These are phyloP conservation scores for Sinonovacula constricta DNA, from an alignment of 1,140 invertebrate genomes.

Conservation along the genomic window DNA sequence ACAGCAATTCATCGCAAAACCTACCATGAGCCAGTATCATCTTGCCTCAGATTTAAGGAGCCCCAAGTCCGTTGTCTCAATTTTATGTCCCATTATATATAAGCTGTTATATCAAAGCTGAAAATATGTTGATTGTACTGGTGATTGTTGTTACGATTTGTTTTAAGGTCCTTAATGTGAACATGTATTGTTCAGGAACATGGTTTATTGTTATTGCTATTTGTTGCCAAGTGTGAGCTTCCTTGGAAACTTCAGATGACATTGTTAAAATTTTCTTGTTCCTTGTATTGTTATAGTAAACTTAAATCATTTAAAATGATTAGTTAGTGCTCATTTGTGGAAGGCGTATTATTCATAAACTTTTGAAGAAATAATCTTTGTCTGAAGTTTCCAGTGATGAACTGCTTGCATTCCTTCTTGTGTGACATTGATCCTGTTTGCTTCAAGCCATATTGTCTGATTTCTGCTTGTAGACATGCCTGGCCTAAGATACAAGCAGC, in stretches of 20 bases:
- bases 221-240: background rate
- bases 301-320: background rate
- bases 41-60: conserved; percentile 11
- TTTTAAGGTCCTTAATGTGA: background rate
- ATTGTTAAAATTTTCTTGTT: background rate
- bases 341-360: background rate
- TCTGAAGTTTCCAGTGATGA: conserved; percentile 2
- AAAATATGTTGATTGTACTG: background rate
- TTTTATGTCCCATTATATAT: conserved; percentile 48
- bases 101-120: background rate
- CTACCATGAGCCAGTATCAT: conserved; percentile 4
- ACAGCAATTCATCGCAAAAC: conserved; percentile 6
- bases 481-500: conserved; percentile 25
- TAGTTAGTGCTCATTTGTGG: background rate
- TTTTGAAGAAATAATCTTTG: background rate
- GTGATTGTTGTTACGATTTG: background rate
- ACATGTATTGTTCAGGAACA: background rate
- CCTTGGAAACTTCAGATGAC: background rate
- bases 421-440: background rate
- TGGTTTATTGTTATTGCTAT: background rate
- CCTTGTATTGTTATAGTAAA: background rate
- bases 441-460: conserved; percentile 1
- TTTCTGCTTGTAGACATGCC: conserved; percentile 42
- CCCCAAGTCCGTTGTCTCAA: conserved; percentile 32
- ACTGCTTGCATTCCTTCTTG: background rate